These are phyloP conservation scores for Vicugna pacos DNA, from an alignment of 2,113 vertebrate genomes.

Conservation along the genomic window DNA sequence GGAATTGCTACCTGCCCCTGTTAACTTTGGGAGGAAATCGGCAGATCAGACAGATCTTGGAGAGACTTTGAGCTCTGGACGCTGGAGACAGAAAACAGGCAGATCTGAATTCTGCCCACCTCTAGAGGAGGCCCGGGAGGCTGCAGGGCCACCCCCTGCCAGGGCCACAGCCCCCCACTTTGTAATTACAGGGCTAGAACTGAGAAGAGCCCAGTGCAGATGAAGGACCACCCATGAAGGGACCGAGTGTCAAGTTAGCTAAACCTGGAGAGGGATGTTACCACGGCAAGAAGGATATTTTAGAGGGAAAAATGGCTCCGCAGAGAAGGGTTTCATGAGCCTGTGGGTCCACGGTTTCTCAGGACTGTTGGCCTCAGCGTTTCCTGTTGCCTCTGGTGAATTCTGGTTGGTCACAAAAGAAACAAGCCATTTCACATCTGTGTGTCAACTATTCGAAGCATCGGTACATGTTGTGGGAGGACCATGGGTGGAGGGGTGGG, in stretches of 20 bases:
- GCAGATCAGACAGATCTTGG: background rate
- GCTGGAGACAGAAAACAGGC: background rate
- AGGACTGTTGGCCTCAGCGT: background rate
- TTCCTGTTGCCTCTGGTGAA: accelerated
- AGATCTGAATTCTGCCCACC: accelerated
- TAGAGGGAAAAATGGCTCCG: accelerated
- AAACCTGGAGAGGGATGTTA: no score
- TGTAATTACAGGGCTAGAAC: no score
- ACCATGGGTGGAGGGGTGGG: accelerated
- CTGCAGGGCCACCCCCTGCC: background rate
- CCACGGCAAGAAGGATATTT: background rate
- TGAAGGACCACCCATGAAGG: accelerated
- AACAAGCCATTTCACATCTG: accelerated
- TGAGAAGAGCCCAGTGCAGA: accelerated
- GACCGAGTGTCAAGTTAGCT: accelerated
- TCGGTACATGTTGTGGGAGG: background rate
- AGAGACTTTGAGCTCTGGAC: background rate
- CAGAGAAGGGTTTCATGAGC: background rate
- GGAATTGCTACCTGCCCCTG: background rate
- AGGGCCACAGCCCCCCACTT: no score
- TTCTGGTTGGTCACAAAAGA: background rate
- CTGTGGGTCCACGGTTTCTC: accelerated
- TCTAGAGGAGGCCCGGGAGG: background rate
- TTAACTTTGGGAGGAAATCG: background rate
- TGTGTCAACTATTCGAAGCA: no score